Percentiles rank a stretch among this genome's conserved stretches.
These are phyloP conservation scores for Orcinus orca DNA, from an alignment of 2,113 vertebrate species.

Conservation along the genomic window DNA sequence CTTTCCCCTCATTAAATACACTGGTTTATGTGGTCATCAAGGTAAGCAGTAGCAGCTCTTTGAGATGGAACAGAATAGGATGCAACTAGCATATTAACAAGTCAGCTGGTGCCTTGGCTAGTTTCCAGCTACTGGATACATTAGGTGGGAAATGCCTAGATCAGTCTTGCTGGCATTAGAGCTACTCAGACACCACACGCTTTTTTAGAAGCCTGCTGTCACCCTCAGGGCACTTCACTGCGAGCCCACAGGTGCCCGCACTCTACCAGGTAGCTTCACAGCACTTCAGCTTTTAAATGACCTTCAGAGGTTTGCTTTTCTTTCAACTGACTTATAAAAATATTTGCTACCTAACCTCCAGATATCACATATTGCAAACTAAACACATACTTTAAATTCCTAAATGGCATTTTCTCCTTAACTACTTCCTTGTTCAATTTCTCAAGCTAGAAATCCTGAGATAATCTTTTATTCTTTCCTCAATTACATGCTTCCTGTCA, in stretches of 20 bases:
- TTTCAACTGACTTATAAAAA: not conserved
- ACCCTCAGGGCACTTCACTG: too few species aligned
- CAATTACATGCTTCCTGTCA: not conserved
- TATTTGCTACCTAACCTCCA: not conserved
- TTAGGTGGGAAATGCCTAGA: not conserved
- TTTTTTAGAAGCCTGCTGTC: not conserved
- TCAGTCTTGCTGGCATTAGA: not conserved
- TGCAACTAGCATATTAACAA: not conserved
- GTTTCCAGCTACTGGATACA: not conserved
- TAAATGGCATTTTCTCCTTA: not conserved
- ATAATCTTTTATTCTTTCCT: not conserved
- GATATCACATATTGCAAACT: not conserved
- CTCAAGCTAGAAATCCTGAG: slow-evolving; percentile 28
- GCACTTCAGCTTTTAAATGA: not conserved
- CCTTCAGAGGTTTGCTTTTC: not conserved
- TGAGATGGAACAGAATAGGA: not conserved
- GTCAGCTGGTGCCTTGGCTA: not conserved
- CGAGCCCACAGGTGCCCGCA: not conserved
- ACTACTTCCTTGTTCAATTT: slow-evolving; percentile 7
- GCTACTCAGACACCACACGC: not conserved
- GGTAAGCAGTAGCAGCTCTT: not conserved
- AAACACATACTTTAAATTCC: not conserved
- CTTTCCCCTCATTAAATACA: not conserved
- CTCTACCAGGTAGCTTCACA: not conserved
- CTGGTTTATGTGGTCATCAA: not conserved